Conservation (phyloP, 2,888 invertebrate species). For the Peribatodes rhomboidaria region DNA sequence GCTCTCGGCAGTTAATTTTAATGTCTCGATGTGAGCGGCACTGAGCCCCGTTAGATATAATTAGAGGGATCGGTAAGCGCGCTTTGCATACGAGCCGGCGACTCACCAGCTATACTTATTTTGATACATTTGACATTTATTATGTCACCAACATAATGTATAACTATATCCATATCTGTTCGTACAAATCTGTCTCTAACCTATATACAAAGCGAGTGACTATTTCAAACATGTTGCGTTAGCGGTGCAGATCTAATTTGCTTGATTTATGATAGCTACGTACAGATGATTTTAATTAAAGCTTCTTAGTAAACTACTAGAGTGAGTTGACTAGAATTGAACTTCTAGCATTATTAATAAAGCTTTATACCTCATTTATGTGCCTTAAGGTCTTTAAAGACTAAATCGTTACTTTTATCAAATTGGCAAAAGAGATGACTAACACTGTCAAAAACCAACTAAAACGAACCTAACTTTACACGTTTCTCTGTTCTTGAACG, state of each 20-base stretch:
- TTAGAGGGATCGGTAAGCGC: conserved; percentile 77
- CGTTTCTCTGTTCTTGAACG: background rate
- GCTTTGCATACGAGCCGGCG: conserved; percentile 65
- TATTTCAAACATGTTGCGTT: conserved; percentile 44
- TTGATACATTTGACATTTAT: conserved; percentile 79
- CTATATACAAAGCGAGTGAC: conserved; percentile 30
- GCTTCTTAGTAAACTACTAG: conserved; percentile 23
- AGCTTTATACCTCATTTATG: background rate
- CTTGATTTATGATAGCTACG: conserved; percentile 27
- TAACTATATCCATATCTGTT: background rate
- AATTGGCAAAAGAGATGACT: background rate
- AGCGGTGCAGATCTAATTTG: conserved; percentile 23
- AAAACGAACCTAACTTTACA: background rate
- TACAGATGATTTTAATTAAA: conserved; percentile 20
- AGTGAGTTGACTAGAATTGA: background rate
- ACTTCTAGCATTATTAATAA: background rate
- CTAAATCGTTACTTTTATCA: background rate
- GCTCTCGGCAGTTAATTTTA: conserved; percentile 83
- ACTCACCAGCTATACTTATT: conserved; percentile 66
- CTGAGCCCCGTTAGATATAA: conserved; percentile 79
- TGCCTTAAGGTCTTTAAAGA: too few species aligned
- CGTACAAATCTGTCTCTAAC: conserved; percentile 4
- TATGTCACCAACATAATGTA: conserved; percentile 65
- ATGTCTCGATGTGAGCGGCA: conserved; percentile 82
- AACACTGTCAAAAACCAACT: background rate